phyloP scores from a whole-genome alignment of 2,797 vertebrate species.

The Tiaroga cobitis region DNA sequence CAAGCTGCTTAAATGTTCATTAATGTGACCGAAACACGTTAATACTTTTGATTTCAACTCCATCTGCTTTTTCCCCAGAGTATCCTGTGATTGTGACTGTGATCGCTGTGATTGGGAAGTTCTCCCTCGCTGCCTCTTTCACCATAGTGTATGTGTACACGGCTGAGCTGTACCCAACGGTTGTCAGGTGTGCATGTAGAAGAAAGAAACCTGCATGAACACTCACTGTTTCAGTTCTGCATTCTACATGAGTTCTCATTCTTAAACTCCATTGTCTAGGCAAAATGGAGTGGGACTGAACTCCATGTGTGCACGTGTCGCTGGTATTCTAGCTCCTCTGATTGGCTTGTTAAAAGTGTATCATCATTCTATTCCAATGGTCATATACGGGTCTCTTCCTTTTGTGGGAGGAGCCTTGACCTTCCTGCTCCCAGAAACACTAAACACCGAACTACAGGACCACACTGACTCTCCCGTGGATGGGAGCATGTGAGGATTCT shows the following conservation, averaged over 20 bases:
- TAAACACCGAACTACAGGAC: conserved; percentile 78
- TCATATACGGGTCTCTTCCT: conserved; percentile 77
- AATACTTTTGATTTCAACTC: not conserved
- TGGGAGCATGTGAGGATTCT: conserved; percentile 63
- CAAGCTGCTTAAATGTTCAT: not conserved
- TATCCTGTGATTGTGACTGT: conserved; percentile 74
- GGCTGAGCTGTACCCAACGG: conserved; percentile 86
- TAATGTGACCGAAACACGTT: not conserved
- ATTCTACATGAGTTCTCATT: conserved; percentile 12
- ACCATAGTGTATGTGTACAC: conserved; percentile 82
- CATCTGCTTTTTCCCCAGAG: conserved; percentile 66
- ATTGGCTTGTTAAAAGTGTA: conserved; percentile 79
- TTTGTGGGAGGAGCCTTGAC: conserved; percentile 74
- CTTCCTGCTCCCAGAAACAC: conserved; percentile 84
- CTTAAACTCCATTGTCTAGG: conserved; percentile 66
- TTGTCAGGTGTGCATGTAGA: conserved; percentile 76
- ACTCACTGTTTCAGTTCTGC: not conserved
- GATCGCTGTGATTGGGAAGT: conserved; percentile 85
- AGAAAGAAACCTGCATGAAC: not conserved
- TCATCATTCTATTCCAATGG: conserved; percentile 79
- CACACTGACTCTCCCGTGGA: conserved; percentile 44
- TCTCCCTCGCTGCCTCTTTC: conserved; percentile 76
- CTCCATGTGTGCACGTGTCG: conserved; percentile 77
- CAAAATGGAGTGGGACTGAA: conserved; percentile 85
- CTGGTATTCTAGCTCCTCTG: conserved; percentile 83